A percentile compares a stretch with the other conserved stretches of the same genome.
Conservation (phyloP, 2,888 invertebrate species). For the Caenorhabditis sp. region DNA sequence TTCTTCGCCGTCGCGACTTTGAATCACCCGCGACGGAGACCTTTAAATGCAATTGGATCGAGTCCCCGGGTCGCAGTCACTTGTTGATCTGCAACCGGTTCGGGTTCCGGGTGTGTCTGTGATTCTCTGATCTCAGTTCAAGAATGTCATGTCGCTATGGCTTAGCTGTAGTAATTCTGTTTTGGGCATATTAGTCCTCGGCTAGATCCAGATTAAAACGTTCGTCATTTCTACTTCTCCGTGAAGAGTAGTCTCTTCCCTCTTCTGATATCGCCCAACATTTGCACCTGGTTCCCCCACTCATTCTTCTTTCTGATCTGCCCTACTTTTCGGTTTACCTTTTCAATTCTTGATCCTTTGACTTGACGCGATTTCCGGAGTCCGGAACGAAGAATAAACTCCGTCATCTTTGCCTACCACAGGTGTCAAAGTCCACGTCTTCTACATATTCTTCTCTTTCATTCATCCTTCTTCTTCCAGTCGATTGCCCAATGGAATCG, state of each 20-base stretch:
- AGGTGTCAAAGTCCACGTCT: constrained; percentile 50
- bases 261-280: no score
- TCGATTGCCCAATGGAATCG: constrained; percentile 29
- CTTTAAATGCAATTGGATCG: constrained; percentile 22
- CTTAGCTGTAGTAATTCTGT: not conserved
- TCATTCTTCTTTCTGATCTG: not conserved
- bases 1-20: constrained; percentile 12
- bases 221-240: not conserved
- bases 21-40: constrained; percentile 19
- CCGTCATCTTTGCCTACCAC: constrained; percentile 29
- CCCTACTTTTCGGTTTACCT: not conserved
- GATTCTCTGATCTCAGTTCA: not conserved
- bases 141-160: not conserved
- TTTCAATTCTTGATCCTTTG: constrained; percentile 30
- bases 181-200: not conserved
- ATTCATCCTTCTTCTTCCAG: constrained; percentile 36
- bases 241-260: no score
- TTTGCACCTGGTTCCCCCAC: no score
- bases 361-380: constrained; percentile 49
- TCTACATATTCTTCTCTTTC: constrained; percentile 16
- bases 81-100: not conserved
- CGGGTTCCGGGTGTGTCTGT: not conserved
- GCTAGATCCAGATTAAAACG: not conserved
- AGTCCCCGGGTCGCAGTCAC: not conserved
- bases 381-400: constrained; percentile 35